Percentiles rank a stretch among this genome's conserved stretches.
Conservation (phyloP, 2,797 vertebrate species). For the Salmo trutta region DNA sequence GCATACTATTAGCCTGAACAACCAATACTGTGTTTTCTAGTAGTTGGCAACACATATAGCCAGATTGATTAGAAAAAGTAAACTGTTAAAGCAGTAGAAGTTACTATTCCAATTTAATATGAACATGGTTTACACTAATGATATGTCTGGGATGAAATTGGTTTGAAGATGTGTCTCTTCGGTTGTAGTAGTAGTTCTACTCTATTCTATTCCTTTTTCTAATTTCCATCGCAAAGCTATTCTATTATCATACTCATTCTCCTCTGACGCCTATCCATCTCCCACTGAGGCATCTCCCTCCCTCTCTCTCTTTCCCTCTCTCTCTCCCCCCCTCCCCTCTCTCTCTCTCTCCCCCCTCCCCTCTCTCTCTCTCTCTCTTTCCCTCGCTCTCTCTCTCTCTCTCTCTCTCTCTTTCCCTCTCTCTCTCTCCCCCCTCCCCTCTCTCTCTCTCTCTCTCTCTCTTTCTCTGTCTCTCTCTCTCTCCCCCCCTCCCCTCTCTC, state of each 20-base stretch:
- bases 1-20: constrained; percentile 51
- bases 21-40: constrained; percentile 34
- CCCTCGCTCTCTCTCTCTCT: constrained; percentile 9
- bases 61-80: constrained; percentile 23
- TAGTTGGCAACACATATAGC: constrained; percentile 52
- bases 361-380: too few species aligned
- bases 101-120: not conserved
- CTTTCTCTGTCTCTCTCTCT: too few species aligned
- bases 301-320: not conserved
- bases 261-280: constrained; percentile 6
- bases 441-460: constrained; percentile 1
- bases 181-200: too few species aligned
- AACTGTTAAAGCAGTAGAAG: not conserved
- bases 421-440: not conserved
- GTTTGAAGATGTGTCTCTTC: constrained; percentile 7
- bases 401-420: constrained; percentile 10
- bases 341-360: not conserved
- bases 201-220: not conserved
- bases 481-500: too few species aligned
- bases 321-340: too few species aligned
- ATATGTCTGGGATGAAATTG: constrained; percentile 56
- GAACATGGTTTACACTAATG: not conserved
- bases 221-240: not conserved
- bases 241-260: constrained; percentile 1
- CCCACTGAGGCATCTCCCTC: not conserved